phyloP scores from a whole-genome alignment of 2,113 vertebrate species.

The Ellobius talpinus region DNA sequence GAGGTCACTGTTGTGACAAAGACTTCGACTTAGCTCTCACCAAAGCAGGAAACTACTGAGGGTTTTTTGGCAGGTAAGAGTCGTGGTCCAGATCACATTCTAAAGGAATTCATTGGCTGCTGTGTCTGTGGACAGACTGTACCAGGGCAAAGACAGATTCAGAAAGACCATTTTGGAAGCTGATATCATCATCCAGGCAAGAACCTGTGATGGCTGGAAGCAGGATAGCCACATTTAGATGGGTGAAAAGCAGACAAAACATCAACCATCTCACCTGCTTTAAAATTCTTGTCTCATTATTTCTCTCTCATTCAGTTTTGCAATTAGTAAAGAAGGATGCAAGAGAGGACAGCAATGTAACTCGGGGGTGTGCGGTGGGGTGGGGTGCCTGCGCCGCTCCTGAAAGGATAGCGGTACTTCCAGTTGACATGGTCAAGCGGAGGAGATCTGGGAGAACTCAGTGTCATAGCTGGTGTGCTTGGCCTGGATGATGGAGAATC shows the following conservation, averaged over 20 bases:
- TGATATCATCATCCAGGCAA: neutral
- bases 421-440: neutral
- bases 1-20: neutral
- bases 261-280: neutral
- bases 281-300: neutral
- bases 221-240: neutral
- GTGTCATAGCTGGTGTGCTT: neutral
- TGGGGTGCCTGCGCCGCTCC: neutral
- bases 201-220: neutral
- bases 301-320: neutral
- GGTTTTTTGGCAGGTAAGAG: neutral
- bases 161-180: conserved; percentile 6
- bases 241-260: neutral
- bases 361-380: no score
- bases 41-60: conserved; percentile 28
- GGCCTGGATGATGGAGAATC: neutral
- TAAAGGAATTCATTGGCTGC: conserved; percentile 14
- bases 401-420: neutral
- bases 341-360: neutral
- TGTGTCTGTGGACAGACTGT: conserved; percentile 34
- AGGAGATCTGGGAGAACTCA: neutral
- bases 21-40: neutral
- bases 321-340: neutral
- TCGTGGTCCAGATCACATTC: neutral
- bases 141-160: conserved; percentile 13